Evolutionary conservation across 2,888 invertebrate genomes (phyloP).

Genomic region (Hesperia comma): DNA sequence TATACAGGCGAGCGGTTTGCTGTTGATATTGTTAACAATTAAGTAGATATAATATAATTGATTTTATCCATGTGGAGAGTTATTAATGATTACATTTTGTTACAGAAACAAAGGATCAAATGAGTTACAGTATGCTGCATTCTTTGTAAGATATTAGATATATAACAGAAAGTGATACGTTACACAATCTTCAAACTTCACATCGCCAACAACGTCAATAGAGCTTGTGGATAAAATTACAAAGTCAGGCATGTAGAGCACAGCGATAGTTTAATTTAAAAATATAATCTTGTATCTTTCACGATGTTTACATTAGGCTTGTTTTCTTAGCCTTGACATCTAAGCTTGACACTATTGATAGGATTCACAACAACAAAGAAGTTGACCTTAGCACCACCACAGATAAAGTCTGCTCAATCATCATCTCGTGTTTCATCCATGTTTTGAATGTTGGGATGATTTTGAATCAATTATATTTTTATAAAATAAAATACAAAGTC

Average conservation of each 20-base stretch:
- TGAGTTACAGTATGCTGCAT: too few relatives aligned
- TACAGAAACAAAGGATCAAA: too few relatives aligned
- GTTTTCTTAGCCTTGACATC: slow-evolving; percentile 18
- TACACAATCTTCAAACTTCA: slow-evolving; percentile 50
- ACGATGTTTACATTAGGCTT: slow-evolving; percentile 17
- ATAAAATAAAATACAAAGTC: too few relatives aligned
- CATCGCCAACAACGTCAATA: slow-evolving; percentile 36
- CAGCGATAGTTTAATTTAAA: neutral
- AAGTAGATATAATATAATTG: too few relatives aligned
- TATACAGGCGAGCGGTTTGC: too few relatives aligned
- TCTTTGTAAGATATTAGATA: too few relatives aligned
- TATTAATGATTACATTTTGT: too few relatives aligned
- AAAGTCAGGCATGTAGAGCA: slow-evolving; percentile 37
- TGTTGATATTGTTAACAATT: too few relatives aligned
- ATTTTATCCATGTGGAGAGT: too few relatives aligned
- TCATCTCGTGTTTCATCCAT: neutral
- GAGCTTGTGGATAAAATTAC: slow-evolving; percentile 29
- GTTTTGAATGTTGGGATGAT: neutral
- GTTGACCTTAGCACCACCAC: neutral
- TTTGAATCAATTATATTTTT: too few relatives aligned
- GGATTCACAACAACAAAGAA: neutral
- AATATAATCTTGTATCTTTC: neutral
- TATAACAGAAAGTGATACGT: slow-evolving; percentile 47
- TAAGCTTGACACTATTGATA: slow-evolving; percentile 11
- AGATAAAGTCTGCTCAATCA: neutral